Base-by-base conservation (phyloP, 2,797 vertebrate genomes). In the Poeciliopsis presidionis region DNA sequence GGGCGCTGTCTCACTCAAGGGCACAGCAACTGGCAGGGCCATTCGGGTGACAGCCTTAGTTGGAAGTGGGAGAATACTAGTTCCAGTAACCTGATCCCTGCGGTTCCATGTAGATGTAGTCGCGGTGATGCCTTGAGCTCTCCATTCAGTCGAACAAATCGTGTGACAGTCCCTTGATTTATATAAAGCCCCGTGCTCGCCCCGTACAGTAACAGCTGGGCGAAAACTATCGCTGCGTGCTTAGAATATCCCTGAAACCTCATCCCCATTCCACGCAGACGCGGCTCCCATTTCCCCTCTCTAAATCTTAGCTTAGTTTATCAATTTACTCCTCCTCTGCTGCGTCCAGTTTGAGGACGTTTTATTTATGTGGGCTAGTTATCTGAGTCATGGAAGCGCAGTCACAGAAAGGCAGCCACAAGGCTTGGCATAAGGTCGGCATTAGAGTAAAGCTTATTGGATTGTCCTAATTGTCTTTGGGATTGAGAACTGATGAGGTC, bases 401-500 rank as follows among this genome's bases (percentile, higher is more conserved):
- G 87, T 86, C 85, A 79, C 82, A 85, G 51, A 82, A n/a, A 81
- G 79, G 63, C 86, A 77, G 87, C 83, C 57, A 49, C 73, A 28
- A 87, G 86, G 81, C 87, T 81, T 78, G 89, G 84, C 86, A 86
- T 89, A 83, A 86, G 88, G 89, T 80, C 77, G 76, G 90, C 87
- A 91, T 94, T 91, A 93, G 88, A 84, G 90, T 36, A 82, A 90
- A 84, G 90, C 91, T 95, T 92, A 95, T 94, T 94, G 93, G 94
- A 95, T 95, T 95, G 93, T 86, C 91, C 89, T 95, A 95, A 95
- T 94, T 95, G 93, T 92, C 94, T 94, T 91, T 92, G 83, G 93
- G 93, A 88, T 92, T 89, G 93, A 92, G 90, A 91, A 90, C 87
- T 88, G 87, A 89, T 88, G 89, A 91, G 87, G 87, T 91, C 90